phyloP scores from a whole-genome alignment of 2,113 vertebrate species.

The human (Homo sapiens) region DNA sequence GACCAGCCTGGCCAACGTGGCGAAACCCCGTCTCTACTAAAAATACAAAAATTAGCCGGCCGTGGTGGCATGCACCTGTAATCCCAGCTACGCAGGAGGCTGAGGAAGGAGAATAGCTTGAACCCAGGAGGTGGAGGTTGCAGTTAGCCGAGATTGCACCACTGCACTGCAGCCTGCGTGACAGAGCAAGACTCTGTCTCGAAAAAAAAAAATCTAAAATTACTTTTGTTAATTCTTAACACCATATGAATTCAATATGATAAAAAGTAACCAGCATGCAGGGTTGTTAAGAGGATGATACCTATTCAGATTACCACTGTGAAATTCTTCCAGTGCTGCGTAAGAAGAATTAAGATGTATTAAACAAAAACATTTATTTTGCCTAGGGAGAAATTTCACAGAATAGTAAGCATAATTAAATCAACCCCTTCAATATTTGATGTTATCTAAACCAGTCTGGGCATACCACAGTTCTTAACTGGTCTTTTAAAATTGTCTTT shows the following conservation, averaged over 20 bases:
- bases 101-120: too few species aligned
- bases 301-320: background rate
- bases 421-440: conserved; percentile 49
- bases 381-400: conserved; percentile 21
- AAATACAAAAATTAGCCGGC: too few species aligned
- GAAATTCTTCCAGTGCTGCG: background rate
- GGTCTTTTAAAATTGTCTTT: conserved; percentile 49
- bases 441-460: conserved; percentile 42
- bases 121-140: too few species aligned
- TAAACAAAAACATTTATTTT: conserved; percentile 38
- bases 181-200: too few species aligned
- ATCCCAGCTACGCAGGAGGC: too few species aligned
- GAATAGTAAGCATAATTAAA: conserved; percentile 6
- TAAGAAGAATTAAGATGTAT: conserved; percentile 29
- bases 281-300: background rate
- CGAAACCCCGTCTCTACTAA: too few species aligned
- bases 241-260: background rate
- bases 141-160: too few species aligned
- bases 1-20: too few species aligned
- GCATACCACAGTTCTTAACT: conserved; percentile 45
- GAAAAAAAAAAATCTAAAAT: background rate
- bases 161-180: too few species aligned
- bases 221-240: conserved; percentile 8
- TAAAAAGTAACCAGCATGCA: background rate
- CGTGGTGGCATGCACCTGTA: too few species aligned